phyloP scores from a whole-genome alignment of 2,113 vertebrate genomes.

The Alaudala cheleensis region DNA sequence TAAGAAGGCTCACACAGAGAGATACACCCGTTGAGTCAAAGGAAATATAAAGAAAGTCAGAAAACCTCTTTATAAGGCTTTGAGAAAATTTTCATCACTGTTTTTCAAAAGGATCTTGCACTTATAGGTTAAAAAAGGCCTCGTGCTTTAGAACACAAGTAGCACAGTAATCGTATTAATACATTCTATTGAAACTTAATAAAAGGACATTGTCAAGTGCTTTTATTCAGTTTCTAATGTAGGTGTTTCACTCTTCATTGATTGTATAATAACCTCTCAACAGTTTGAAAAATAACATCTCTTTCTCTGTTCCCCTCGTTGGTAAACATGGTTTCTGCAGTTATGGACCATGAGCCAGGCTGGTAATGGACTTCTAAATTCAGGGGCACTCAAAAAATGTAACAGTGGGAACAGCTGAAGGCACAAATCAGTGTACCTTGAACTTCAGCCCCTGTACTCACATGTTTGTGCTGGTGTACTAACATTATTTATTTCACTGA shows the following conservation, averaged over 20 bases:
- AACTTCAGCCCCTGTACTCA: neutral
- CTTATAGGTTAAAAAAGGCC: neutral
- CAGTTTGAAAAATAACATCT: neutral
- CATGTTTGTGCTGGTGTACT: neutral
- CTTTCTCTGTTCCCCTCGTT: neutral
- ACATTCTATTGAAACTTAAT: neutral
- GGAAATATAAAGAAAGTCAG: neutral
- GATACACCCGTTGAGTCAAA: accelerated
- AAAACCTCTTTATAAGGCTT: neutral
- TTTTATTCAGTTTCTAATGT: neutral
- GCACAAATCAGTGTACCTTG: neutral
- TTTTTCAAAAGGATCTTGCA: neutral
- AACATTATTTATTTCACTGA: neutral
- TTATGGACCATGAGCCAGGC: neutral
- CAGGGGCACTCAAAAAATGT: neutral
- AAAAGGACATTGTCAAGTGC: neutral
- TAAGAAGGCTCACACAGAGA: neutral
- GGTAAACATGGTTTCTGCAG: neutral
- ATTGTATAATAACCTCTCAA: neutral
- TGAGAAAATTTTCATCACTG: neutral
- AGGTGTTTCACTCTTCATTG: neutral
- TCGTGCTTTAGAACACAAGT: neutral
- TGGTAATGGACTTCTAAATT: neutral
- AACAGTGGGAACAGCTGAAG: neutral
- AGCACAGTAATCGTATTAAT: neutral